phyloP scores from a whole-genome alignment of 2,797 vertebrate genomes.

The Enteromius argenteus region DNA sequence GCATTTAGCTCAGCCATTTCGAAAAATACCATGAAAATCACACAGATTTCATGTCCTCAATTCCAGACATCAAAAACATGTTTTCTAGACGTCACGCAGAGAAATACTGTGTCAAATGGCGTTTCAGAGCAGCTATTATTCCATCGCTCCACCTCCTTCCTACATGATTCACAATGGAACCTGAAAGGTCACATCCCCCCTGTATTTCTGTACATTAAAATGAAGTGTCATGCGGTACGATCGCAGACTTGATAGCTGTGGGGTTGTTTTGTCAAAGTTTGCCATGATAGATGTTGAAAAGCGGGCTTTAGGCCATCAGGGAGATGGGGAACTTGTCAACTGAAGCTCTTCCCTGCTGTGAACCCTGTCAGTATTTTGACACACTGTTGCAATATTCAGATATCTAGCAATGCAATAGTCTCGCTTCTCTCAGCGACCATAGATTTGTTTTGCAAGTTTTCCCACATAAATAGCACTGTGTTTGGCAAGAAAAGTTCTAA shows the following conservation, averaged over 20 bases:
- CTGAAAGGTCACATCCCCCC: slow-evolving; percentile 28
- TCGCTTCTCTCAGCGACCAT: background rate
- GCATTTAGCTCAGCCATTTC: background rate
- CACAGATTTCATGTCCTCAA: background rate
- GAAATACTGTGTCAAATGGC: slow-evolving; percentile 6
- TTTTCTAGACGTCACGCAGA: slow-evolving; percentile 3
- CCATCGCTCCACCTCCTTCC: slow-evolving; percentile 1
- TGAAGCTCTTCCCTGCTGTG: slow-evolving; percentile 37
- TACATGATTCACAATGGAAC: slow-evolving; percentile 29
- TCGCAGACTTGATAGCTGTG: slow-evolving; percentile 16
- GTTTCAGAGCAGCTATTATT: background rate
- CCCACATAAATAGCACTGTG: slow-evolving; percentile 33
- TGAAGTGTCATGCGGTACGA: slow-evolving; percentile 18
- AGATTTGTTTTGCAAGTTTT: slow-evolving; percentile 38
- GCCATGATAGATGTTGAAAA: slow-evolving; percentile 39
- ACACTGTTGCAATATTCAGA: slow-evolving; percentile 46
- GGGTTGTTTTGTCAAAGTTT: slow-evolving; percentile 32
- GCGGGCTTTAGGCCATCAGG: slow-evolving; percentile 29
- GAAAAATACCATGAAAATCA: slow-evolving; percentile 5
- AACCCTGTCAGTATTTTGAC: slow-evolving; percentile 36
- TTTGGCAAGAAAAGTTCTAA: slow-evolving; percentile 32
- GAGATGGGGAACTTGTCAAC: slow-evolving; percentile 37
- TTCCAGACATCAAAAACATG: slow-evolving; percentile 14
- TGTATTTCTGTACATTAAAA: slow-evolving; percentile 39
- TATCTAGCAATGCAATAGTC: slow-evolving; percentile 9